Percentiles rank a stretch among this genome's conserved stretches.
These are phyloP conservation scores for Colletes collaris DNA, from an alignment of 2,888 invertebrate species.

Conservation along the genomic window DNA sequence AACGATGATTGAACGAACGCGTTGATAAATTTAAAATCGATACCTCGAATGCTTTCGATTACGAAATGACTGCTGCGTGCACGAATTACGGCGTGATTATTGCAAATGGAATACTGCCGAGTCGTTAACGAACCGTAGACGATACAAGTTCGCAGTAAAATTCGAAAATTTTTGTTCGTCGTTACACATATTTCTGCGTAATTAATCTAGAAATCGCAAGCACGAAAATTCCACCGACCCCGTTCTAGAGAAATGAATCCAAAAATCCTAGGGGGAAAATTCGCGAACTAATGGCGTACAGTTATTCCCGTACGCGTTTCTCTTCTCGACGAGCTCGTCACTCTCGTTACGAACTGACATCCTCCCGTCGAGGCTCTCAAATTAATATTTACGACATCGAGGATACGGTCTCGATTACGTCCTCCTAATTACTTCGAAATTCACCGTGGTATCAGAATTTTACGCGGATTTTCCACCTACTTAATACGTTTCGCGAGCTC, in stretches of 20 bases:
- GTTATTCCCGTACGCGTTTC: background rate
- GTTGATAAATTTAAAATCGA: background rate
- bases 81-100: too few species aligned
- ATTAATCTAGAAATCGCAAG: constrained; percentile 11
- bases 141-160: too few species aligned
- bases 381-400: background rate
- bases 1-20: background rate
- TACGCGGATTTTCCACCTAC: constrained; percentile 4
- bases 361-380: background rate
- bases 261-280: background rate
- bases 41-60: background rate
- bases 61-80: too few species aligned
- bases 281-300: background rate
- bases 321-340: background rate
- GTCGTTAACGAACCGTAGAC: too few species aligned
- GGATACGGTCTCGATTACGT: background rate
- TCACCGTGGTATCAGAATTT: constrained; percentile 2
- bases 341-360: background rate
- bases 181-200: background rate
- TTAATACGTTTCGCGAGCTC: background rate
- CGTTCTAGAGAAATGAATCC: background rate
- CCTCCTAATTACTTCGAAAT: constrained; percentile 9
- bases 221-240: constrained; percentile 2
- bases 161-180: too few species aligned
- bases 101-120: too few species aligned